Evolutionary conservation across 2,113 vertebrate species (phyloP).

Genomic region (Siniperca knerii): DNA sequence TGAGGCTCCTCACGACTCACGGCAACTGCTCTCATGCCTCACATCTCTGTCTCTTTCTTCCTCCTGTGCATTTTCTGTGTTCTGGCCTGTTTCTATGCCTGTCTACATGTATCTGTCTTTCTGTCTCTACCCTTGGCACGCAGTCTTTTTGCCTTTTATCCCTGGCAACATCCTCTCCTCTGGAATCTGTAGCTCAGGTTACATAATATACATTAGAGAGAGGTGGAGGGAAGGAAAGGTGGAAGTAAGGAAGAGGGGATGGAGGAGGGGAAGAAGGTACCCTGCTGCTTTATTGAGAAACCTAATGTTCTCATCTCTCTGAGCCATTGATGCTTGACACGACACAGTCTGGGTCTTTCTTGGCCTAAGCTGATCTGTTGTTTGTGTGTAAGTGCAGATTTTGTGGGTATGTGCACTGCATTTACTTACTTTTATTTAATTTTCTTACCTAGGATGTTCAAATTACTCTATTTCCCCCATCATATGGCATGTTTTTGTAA

Average conservation of each 20-base stretch:
- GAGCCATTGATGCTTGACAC: conserved; percentile 32
- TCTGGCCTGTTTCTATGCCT: conserved; percentile 38
- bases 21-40: conserved; percentile 26
- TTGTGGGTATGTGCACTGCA: neutral
- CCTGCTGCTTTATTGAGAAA: conserved; percentile 36
- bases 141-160: conserved; percentile 32
- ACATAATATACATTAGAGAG: conserved; percentile 64
- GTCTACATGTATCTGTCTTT: conserved; percentile 41
- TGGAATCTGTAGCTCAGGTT: conserved; percentile 59
- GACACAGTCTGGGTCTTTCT: conserved; percentile 4
- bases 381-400: neutral
- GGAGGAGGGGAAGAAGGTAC: conserved; percentile 41
- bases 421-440: neutral
- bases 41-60: conserved; percentile 30
- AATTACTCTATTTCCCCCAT: neutral
- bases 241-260: conserved; percentile 32
- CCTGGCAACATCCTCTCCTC: conserved; percentile 28
- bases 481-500: conserved; percentile 24
- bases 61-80: conserved; percentile 19
- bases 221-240: conserved; percentile 41
- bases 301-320: conserved; percentile 47
- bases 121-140: conserved; percentile 40
- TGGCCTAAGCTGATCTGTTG: conserved; percentile 3
- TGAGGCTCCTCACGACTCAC: conserved; percentile 30
- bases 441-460: conserved; percentile 3